These are phyloP conservation scores for Bugulina stolonifera DNA, from an alignment of 2,888 invertebrate species.

Conservation along the genomic window DNA sequence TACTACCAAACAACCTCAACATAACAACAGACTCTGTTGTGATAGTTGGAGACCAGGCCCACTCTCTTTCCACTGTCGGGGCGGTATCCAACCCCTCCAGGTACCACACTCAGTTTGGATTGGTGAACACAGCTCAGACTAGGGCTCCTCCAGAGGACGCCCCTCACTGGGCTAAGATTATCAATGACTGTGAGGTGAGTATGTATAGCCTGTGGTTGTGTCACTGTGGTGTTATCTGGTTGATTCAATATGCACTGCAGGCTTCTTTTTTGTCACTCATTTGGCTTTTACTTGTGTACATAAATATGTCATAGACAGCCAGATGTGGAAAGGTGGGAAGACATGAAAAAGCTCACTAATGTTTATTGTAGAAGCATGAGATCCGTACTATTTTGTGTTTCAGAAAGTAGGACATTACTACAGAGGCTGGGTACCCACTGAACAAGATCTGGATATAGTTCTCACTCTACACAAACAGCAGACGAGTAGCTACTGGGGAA, in stretches of 20 bases:
- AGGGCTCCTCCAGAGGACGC: conserved; percentile 34
- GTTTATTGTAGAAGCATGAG: neutral
- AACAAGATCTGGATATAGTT: conserved; percentile 48
- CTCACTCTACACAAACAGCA: conserved; percentile 52
- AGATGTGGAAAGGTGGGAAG: neutral
- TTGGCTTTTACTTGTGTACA: too few species aligned
- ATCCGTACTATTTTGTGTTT: conserved; percentile 26
- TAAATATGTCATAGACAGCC: conserved; percentile 6
- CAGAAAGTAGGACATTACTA: conserved; percentile 52
- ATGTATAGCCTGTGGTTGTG: too few species aligned
- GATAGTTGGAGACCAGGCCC: neutral
- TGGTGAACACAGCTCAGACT: neutral
- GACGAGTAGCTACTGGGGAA: conserved; percentile 52
- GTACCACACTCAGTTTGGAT: neutral
- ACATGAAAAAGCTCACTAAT: too few species aligned
- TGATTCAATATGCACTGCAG: too few species aligned
- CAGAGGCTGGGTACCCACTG: conserved; percentile 51
- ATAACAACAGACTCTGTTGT: conserved; percentile 4
- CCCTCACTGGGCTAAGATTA: conserved; percentile 43
- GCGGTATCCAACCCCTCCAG: neutral
- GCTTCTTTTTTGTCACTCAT: too few species aligned
- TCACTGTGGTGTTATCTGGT: too few species aligned
- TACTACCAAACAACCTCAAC: neutral
- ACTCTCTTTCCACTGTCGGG: neutral
- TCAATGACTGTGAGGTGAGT: conserved; percentile 45